These are phyloP conservation scores for Herpailurus yagouaroundi DNA, from an alignment of 2,113 vertebrate genomes.

Conservation along the genomic window DNA sequence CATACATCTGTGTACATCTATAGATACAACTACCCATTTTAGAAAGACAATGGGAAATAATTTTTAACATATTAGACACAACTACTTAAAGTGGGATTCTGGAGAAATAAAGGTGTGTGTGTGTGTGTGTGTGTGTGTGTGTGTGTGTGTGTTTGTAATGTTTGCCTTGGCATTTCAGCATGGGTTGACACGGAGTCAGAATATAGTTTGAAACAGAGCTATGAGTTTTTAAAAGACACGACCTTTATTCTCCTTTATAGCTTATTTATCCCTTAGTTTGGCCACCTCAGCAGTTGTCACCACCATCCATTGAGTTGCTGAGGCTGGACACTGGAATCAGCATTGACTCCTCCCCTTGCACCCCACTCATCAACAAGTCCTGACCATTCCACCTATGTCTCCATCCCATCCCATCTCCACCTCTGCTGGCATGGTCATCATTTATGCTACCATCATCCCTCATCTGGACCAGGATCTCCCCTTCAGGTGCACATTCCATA, in stretches of 20 bases:
- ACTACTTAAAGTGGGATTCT: neutral
- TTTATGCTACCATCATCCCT: neutral
- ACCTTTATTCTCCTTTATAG: neutral
- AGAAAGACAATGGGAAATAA: neutral
- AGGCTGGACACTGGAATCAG: neutral
- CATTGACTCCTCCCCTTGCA: neutral
- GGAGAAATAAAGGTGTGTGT: neutral
- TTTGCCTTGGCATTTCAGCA: neutral
- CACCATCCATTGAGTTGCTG: neutral
- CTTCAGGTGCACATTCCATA: neutral
- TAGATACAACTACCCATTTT: neutral
- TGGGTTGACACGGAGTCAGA: neutral
- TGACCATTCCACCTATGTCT: neutral
- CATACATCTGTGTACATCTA: neutral
- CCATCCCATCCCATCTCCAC: neutral
- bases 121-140: neutral
- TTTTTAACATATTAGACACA: conserved; percentile 6
- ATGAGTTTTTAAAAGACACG: neutral
- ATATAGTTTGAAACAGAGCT: conserved; percentile 15
- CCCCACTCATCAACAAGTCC: neutral
- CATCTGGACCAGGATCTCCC: neutral
- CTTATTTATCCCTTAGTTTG: neutral
- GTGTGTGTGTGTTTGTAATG: neutral
- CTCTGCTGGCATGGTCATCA: neutral
- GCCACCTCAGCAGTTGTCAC: neutral